Evolutionary conservation across 2,113 vertebrate genomes (phyloP).

Genomic region (Cebidichthys violaceus): DNA sequence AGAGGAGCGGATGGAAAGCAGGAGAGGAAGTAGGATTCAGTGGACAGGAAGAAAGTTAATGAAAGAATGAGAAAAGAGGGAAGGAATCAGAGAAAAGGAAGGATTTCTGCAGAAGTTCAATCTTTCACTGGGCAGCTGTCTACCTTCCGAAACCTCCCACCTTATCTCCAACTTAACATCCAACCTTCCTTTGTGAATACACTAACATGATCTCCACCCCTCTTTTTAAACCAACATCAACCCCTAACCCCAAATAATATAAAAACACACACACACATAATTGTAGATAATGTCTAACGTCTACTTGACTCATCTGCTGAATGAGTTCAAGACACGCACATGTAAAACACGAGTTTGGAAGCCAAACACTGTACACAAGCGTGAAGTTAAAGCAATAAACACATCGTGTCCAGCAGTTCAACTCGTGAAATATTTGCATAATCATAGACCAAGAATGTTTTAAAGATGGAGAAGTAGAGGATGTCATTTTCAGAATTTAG

Average conservation of each 20-base stretch:
- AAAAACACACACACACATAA: background rate
- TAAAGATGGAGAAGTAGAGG: too few relatives aligned
- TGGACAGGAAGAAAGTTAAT: conserved; percentile 18
- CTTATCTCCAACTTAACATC: conserved; percentile 22
- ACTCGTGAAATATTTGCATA: too few relatives aligned
- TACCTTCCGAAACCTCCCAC: conserved; percentile 29
- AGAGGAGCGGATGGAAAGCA: conserved; percentile 2
- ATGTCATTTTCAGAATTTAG: too few relatives aligned
- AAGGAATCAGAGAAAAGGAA: conserved; percentile 1
- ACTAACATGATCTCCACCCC: background rate
- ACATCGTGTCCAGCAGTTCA: too few relatives aligned
- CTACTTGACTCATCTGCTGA: background rate
- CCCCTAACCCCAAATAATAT: background rate
- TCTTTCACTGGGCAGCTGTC: conserved; percentile 38
- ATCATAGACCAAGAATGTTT: too few relatives aligned
- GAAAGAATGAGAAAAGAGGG: background rate
- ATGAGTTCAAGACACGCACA: too few relatives aligned
- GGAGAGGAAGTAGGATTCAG: conserved; percentile 2
- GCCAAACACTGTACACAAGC: too few relatives aligned
- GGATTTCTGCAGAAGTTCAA: conserved; percentile 27
- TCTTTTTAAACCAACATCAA: background rate
- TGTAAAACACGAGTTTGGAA: too few relatives aligned
- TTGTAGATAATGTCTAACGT: background rate
- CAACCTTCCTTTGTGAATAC: background rate
- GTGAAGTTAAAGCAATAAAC: too few relatives aligned